Conservation (phyloP, 2,113 vertebrate species). For the Rhynchomys soricoides region DNA sequence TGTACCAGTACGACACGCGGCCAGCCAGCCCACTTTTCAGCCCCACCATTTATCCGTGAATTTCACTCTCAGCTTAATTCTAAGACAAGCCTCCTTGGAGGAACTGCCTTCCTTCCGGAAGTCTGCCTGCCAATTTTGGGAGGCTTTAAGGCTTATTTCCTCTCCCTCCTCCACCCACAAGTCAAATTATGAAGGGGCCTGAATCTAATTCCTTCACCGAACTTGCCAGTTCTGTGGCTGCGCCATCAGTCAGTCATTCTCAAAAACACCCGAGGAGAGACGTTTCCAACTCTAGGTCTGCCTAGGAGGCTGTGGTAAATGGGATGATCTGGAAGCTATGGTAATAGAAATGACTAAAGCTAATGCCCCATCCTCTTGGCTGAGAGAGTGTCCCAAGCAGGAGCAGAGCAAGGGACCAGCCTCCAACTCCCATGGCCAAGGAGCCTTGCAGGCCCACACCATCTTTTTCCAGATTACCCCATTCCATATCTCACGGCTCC, state of each 20-base stretch:
- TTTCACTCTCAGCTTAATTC: conserved; percentile 68
- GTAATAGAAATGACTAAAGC: background rate
- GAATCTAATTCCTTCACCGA: conserved; percentile 52
- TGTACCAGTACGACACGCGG: background rate
- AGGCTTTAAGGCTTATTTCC: conserved; percentile 66
- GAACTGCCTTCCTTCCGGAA: conserved; percentile 65
- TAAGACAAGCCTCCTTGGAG: conserved; percentile 67
- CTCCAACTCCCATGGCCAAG: background rate
- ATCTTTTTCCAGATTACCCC: background rate
- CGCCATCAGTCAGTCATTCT: background rate
- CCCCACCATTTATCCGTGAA: conserved; percentile 59
- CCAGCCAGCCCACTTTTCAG: conserved; percentile 39
- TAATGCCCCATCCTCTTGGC: background rate
- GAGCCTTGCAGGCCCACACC: background rate
- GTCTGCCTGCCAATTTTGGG: conserved; percentile 72
- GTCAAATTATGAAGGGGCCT: conserved; percentile 60
- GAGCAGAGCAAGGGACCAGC: background rate
- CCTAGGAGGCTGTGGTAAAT: background rate
- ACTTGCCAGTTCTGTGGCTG: conserved; percentile 54
- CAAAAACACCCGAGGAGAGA: background rate
- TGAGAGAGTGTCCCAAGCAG: background rate
- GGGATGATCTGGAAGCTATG: background rate
- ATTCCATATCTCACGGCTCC: background rate
- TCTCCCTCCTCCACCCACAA: conserved; percentile 70
- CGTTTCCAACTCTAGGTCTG: background rate